Conservation (phyloP, 2,888 invertebrate genomes). For the Melieria picta region DNA sequence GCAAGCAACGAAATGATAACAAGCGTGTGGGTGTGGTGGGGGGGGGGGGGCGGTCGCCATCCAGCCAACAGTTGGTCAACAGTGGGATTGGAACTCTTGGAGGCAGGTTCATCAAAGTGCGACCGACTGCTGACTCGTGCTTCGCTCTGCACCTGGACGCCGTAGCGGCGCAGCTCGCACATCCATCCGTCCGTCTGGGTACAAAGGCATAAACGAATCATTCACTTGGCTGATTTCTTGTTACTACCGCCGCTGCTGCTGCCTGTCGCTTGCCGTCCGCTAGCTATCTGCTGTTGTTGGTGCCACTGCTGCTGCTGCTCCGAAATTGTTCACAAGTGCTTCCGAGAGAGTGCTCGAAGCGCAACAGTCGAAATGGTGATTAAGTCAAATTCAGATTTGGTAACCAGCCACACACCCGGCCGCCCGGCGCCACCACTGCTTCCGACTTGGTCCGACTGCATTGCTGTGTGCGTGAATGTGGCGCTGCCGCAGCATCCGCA, state of each 20-base stretch:
- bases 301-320: background rate
- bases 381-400: slow-evolving; percentile 50
- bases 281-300: background rate
- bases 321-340: slow-evolving; percentile 18
- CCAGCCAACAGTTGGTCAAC: background rate
- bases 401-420: slow-evolving; percentile 19
- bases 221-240: slow-evolving; percentile 56
- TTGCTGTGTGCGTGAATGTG: background rate
- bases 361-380: slow-evolving; percentile 58
- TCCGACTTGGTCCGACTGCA: slow-evolving; percentile 2
- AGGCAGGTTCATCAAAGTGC: background rate
- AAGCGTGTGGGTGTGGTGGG: too few relatives aligned
- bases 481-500: background rate
- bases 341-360: slow-evolving; percentile 41
- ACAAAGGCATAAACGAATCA: slow-evolving; percentile 64
- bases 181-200: slow-evolving; percentile 40
- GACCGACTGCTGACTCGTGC: slow-evolving; percentile 12
- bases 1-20: too few relatives aligned
- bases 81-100: too few relatives aligned
- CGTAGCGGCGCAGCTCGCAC: background rate
- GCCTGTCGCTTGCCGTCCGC: background rate
- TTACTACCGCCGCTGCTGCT: slow-evolving; percentile 25
- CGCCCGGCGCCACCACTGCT: slow-evolving; percentile 9
- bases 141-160: slow-evolving; percentile 12
- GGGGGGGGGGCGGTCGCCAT: slow-evolving; percentile 7